Evolutionary conservation across 2,797 vertebrate species (phyloP), one percentile per base, ranked within the genome.

Genomic region (Sebastes elongatus): DNA sequence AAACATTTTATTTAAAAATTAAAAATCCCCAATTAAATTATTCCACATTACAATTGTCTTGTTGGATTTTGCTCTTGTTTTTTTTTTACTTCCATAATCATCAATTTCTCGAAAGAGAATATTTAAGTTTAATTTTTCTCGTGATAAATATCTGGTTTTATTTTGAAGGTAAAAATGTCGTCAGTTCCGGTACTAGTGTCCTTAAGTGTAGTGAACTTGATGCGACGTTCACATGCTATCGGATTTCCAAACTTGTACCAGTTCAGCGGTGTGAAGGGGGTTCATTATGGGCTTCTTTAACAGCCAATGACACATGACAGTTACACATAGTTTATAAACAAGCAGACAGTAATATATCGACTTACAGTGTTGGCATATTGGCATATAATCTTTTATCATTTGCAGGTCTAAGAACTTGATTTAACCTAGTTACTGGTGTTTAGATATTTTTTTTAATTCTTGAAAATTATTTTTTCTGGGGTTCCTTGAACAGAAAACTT

Each of bases 211-310:
- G 30, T 0, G 0, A 63, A 14, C 81, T 84, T 89, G 16, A 89
- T 2, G 0, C 4, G 4, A 2, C 11, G 2, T 62, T 66, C 52
- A 74, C 74, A 38, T 85, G 53, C 82, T 92, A 88, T 96, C 93
- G 87, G 69, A 86, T 96, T 96, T 95, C 94, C 81, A 86, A 87
- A 93, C 69, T 90, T 93, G 71, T 81, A 89, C 55, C 85, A 80
- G 87, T 91, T 89, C 62, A 77, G 69, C 16, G 66, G 78, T 82
- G 80, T 69, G 81, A 66, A 49, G 73, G 5, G 25, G 77, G 75
- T 86, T 88, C 83, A 84, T 87, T 61, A 80, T 69, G 20, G 59
- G 22, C 72, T 46, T 52, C 49, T 38, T 59, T 30, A 52, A 14
- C 57, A 52, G 46, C 55, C 68, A 63, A 10, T 27, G 30, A 74